These are phyloP conservation scores for Papilio demoleus DNA, from an alignment of 2,888 invertebrate genomes.

Conservation along the genomic window DNA sequence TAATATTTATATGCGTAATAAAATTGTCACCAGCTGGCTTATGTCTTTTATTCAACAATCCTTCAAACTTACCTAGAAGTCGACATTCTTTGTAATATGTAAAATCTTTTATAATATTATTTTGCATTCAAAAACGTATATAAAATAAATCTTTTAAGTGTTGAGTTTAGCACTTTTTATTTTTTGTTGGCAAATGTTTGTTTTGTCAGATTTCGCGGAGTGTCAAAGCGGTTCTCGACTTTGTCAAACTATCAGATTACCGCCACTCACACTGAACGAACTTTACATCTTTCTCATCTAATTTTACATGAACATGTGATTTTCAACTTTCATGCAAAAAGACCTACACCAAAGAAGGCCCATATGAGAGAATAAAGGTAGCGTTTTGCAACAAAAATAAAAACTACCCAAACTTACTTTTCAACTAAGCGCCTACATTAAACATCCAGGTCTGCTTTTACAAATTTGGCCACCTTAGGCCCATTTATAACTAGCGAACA, in stretches of 20 bases:
- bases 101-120: too few relatives aligned
- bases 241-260: conserved; percentile 73
- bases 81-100: too few relatives aligned
- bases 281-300: conserved; percentile 43
- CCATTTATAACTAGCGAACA: background rate
- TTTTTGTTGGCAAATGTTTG: conserved; percentile 69
- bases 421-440: too few relatives aligned
- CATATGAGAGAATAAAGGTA: background rate
- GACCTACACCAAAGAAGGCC: background rate
- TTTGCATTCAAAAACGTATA: background rate
- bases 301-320: conserved; percentile 17
- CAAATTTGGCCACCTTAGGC: too few relatives aligned
- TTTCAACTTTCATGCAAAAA: background rate
- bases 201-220: conserved; percentile 73
- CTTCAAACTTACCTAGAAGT: too few relatives aligned
- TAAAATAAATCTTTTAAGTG: conserved; percentile 9
- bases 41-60: conserved; percentile 46
- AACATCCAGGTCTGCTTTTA: too few relatives aligned
- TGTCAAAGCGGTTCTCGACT: conserved; percentile 59
- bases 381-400: too few relatives aligned
- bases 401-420: too few relatives aligned
- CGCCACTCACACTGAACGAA: conserved; percentile 51
- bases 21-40: conserved; percentile 73
- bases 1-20: conserved; percentile 62
- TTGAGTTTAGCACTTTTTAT: conserved; percentile 42